Percentiles rank a stretch among this genome's conserved stretches.
phyloP scores from a whole-genome alignment of 2,113 vertebrate genomes.

The Lucifuga dentata region DNA sequence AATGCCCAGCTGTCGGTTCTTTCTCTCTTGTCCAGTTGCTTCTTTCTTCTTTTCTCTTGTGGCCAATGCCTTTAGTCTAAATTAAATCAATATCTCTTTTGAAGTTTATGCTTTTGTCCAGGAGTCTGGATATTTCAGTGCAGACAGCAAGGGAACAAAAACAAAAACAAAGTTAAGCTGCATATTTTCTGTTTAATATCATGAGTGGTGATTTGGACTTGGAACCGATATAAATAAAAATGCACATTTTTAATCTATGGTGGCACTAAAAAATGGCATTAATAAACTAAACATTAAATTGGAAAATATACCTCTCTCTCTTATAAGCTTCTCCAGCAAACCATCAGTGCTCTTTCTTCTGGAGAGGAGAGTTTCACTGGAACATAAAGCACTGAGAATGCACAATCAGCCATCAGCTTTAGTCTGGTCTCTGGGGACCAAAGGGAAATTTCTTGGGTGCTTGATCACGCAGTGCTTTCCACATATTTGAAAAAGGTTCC shows the following conservation, averaged over 20 bases:
- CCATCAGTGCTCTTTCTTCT: no score
- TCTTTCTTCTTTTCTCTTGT: conserved; percentile 16
- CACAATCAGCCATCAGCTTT: neutral
- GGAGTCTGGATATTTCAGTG: conserved; percentile 15
- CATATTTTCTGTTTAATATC: conserved; percentile 18
- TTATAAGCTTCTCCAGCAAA: no score
- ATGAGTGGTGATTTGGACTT: conserved; percentile 18
- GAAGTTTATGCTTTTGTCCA: conserved; percentile 1
- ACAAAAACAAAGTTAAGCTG: conserved; percentile 2
- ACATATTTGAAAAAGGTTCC: conserved; percentile 1
- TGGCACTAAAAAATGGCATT: no score
- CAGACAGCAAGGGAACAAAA: neutral
- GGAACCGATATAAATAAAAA: conserved; percentile 15
- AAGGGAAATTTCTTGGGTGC: neutral
- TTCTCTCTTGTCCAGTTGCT: conserved; percentile 26
- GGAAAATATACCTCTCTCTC: no score
- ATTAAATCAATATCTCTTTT: conserved; percentile 37
- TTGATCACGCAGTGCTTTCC: conserved; percentile 17
- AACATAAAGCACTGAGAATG: no score
- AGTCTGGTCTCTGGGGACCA: neutral
- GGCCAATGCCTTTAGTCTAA: conserved; percentile 7
- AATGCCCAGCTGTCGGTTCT: conserved; percentile 12
- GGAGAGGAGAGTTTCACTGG: no score
- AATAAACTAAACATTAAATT: no score
- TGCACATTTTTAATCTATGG: no score